A percentile compares a stretch with the other conserved stretches of the same genome.
These are phyloP conservation scores for Perca schrenkii DNA, from an alignment of 2,113 vertebrate genomes.

Conservation along the genomic window DNA sequence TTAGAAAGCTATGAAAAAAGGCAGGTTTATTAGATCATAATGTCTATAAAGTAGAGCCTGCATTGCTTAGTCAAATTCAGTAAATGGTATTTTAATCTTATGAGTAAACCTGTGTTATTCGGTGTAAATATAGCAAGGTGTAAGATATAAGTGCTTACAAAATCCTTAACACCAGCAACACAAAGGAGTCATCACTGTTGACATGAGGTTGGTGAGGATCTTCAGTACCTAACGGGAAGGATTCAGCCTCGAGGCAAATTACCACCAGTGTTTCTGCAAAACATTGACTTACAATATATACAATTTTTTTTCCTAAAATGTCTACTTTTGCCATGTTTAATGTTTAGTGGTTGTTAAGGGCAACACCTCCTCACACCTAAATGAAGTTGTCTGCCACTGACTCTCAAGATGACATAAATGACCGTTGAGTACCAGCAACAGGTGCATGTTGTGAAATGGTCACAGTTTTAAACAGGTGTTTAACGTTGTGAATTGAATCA, in stretches of 20 bases:
- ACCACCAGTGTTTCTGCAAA: slow-evolving; percentile 43
- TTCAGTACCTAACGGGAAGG: slow-evolving; percentile 22
- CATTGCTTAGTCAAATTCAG: not conserved
- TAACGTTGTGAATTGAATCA: no score
- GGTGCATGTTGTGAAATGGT: no score
- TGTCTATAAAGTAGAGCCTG: not conserved
- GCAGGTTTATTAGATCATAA: slow-evolving; percentile 9
- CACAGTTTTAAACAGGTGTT: no score
- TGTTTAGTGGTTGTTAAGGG: not conserved
- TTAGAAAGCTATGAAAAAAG: slow-evolving; percentile 29
- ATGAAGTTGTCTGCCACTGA: no score
- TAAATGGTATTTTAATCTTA: not conserved
- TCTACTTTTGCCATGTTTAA: not conserved
- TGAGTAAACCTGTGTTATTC: not conserved
- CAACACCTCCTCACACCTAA: no score
- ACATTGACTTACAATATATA: not conserved
- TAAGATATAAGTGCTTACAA: no score
- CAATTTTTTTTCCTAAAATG: not conserved
- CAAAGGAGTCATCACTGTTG: slow-evolving; percentile 50
- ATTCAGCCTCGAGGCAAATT: slow-evolving; percentile 71
- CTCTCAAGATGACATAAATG: no score
- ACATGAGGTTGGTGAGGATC: not conserved
- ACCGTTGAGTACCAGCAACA: no score
- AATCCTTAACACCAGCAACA: slow-evolving; percentile 34
- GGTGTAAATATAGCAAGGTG: not conserved